phyloP scores from a whole-genome alignment of 2,888 invertebrate species.

The Drosophila nigricruria region DNA sequence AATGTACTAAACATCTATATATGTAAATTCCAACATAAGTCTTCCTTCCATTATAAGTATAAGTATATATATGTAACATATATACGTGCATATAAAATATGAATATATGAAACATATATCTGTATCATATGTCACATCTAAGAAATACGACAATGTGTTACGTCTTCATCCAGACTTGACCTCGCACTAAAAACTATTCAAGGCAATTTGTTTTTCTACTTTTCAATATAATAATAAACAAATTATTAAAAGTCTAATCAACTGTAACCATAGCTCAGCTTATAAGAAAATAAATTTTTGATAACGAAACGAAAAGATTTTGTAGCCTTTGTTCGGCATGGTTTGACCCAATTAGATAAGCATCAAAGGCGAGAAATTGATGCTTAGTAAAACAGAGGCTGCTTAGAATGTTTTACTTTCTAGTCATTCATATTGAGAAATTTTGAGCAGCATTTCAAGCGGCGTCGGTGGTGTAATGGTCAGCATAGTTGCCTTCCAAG shows the following conservation, averaged over 20 bases:
- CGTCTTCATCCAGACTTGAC: not conserved
- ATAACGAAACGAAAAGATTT: not conserved
- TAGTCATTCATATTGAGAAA: not conserved
- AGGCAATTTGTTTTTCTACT: not conserved
- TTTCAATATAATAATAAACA: not conserved
- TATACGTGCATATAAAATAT: too few species aligned
- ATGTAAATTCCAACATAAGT: too few species aligned
- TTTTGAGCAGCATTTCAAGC: not conserved
- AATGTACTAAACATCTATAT: too few species aligned
- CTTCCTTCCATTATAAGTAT: too few species aligned
- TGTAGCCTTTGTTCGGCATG: slow-evolving; percentile 1
- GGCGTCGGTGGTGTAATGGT: slow-evolving; percentile 86
- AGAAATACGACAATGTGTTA: not conserved
- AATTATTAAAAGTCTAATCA: slow-evolving; percentile 2
- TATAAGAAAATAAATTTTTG: not conserved
- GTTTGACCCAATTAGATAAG: slow-evolving; percentile 66
- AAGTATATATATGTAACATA: too few species aligned
- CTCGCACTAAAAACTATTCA: not conserved
- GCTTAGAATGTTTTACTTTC: slow-evolving; percentile 12
- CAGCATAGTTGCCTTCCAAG: slow-evolving; percentile 86
- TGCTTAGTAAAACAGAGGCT: slow-evolving; percentile 11
- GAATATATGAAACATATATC: too few species aligned
- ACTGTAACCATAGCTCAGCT: not conserved
- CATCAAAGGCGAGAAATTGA: not conserved
- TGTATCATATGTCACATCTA: not conserved